Evolutionary conservation across 2,888 invertebrate genomes (phyloP), one percentile per base, ranked within the genome.

Genomic region (Temnothorax unifasciatus): DNA sequence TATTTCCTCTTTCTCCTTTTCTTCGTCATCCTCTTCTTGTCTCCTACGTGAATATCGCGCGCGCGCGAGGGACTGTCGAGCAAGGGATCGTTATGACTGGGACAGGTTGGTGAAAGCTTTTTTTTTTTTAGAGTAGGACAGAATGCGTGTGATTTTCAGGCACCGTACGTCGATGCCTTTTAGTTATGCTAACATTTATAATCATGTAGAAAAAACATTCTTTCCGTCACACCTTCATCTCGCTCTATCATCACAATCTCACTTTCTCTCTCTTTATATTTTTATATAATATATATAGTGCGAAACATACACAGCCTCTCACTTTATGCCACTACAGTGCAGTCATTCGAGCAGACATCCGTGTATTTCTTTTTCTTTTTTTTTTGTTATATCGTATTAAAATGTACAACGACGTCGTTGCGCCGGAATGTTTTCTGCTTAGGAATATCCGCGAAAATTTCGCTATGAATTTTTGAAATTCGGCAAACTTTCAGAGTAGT

Each of bases 121-220:
- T 29, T 29, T 25, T 29, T 29, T 29, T 29, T 44, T 84, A 89
- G 85, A 87, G 73, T 44, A 71, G 86, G 84, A 82, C 59, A 85
- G 75, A 88, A 85, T 79, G 83, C 86, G 77, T 74, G 76, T 86
- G 86, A 86, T 82, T 83, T 75, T 83, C 84, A 87, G 85, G 85
- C 88, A 90, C 79, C 89, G 76, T 86, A 85, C 66, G 57, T 76
- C 84, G 90, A 88, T 86, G 85, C 85, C 73, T 76, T 87, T 88
- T 83, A 87, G 85, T 89, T 85, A 86, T 76, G 74, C 88, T 89
- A 90, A 89, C 89, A 86, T 87, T 84, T 89, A 90, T 89, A 88
- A 86, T 90, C 86, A 77, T 86, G 87, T 90, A 90, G 90, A 90
- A 90, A 90, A 90, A 90, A 88, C 91, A 90, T 84, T 88, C 85